These are phyloP conservation scores for Phylloscopus trochiloides DNA, from an alignment of 2,113 vertebrate genomes.

Conservation along the genomic window DNA sequence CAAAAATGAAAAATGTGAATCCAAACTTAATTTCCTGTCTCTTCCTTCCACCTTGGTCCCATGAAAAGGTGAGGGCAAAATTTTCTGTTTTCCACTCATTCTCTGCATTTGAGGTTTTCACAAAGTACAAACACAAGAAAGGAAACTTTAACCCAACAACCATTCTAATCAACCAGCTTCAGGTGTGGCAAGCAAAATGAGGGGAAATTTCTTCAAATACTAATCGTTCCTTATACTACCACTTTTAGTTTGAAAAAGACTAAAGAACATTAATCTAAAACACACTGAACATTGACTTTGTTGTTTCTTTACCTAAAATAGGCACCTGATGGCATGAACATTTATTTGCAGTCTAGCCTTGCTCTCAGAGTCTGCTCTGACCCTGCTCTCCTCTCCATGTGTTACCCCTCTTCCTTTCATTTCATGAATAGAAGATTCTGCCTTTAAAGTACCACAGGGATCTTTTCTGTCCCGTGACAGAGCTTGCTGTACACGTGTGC, in stretches of 20 bases:
- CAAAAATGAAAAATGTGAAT: neutral
- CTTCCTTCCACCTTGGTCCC: neutral
- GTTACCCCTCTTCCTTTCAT: neutral
- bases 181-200: neutral
- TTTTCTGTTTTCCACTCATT: neutral
- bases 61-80: neutral
- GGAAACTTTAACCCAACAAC: neutral
- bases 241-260: neutral
- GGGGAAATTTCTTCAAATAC: neutral
- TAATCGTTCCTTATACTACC: neutral
- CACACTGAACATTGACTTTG: neutral
- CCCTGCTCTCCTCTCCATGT: neutral
- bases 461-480: neutral
- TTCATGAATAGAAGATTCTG: neutral
- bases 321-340: neutral
- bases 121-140: neutral
- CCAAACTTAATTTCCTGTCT: neutral
- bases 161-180: neutral
- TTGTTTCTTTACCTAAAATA: neutral
- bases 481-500: neutral
- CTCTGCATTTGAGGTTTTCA: neutral
- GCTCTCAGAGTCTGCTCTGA: neutral
- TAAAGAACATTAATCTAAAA: neutral
- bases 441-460: neutral
- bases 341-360: neutral